Base-by-base conservation (phyloP, 2,888 invertebrate genomes). In the Metalampra italica region DNA sequence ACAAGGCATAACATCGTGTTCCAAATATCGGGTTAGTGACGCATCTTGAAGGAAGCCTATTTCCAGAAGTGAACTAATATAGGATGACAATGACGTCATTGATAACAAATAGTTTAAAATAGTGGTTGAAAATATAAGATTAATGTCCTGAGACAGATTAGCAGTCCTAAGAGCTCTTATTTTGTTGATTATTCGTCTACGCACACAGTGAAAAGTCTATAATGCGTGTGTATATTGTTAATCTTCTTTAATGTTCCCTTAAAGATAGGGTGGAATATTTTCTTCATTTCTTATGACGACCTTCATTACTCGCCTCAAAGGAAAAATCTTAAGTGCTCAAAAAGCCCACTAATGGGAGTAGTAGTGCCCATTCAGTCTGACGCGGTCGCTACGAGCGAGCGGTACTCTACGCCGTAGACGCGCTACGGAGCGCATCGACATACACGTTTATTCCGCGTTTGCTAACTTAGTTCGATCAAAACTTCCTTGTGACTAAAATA, bases 381-480 rank as follows among this genome's bases (percentile, higher is more conserved):
- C 78, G 78, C 77, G 78, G 61, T 65, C 70, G 77, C 74, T 78
- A 73, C 72, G 66, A 64, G 68, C 62, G 80, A 49, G 57, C 75
- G 72, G 80, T 68, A 78, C 78, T 65, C 82, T 83, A 82, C 82
- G 80, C 59, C 73, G 80, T 76, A 79, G 77, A 59, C 14, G 53
- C 46, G 47, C 66, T 71, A 71, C 68, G 66, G 50, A 63, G 61
- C 68, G 68, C 68, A 55, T 51, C 62, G 54, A 45, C 45, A 50
- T 29, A 52, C 53, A 59, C 64, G 37, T 14, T 39, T 22, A 29
- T 43, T 43, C 32, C 47, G 47, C 42, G 40, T 59, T 52, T 43
- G 48, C n/a, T 47, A 75, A 74, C 68, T 75, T 71, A 53, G 60
- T 66, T 56, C 66, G 66, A 55, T 22, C 22, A 22, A 54, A 55